Conservation (phyloP, 2,797 vertebrate genomes). For the Silurus aristotelis region DNA sequence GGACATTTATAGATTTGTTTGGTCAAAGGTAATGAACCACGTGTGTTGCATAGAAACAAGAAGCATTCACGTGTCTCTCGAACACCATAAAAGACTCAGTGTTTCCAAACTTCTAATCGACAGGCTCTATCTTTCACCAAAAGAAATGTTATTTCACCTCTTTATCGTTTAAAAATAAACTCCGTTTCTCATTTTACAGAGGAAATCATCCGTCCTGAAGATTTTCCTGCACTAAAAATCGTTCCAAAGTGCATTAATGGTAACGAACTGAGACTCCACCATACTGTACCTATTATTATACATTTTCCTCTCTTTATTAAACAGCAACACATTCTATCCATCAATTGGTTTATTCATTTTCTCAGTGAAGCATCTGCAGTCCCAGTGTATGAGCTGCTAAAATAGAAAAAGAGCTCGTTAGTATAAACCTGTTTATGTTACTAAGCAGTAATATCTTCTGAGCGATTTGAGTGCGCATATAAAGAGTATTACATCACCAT, state of each 20-base stretch:
- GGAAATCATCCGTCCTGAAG: background rate
- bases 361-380: no score
- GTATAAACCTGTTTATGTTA: no score
- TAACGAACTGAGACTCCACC: background rate
- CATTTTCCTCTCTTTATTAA: background rate
- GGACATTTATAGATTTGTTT: no score
- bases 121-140: no score
- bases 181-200: background rate
- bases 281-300: background rate
- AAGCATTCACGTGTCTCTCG: no score
- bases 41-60: no score
- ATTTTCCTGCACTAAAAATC: background rate
- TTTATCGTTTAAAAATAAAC: background rate
- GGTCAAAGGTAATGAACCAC: no score
- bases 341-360: no score
- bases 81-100: no score
- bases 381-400: no score
- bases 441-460: background rate
- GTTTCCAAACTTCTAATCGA: no score
- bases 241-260: background rate
- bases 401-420: no score
- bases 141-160: background rate
- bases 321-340: background rate
- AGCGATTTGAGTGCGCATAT: background rate
- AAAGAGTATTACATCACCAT: background rate